These are phyloP conservation scores for Cheilosia pagana DNA, from an alignment of 2,888 invertebrate genomes.

Conservation along the genomic window DNA sequence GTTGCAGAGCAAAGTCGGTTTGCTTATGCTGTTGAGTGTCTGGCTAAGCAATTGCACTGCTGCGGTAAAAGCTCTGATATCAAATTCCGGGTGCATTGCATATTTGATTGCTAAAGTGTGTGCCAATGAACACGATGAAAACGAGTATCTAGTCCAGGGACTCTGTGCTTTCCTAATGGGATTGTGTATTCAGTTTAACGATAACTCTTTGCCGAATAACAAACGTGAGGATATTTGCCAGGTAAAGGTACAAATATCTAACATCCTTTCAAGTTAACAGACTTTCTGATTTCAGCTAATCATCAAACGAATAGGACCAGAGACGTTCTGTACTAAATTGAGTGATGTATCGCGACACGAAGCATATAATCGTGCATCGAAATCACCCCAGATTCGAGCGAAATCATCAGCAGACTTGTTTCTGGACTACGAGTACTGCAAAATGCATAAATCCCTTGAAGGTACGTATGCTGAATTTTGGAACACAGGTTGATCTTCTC, in stretches of 20 bases:
- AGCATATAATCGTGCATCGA: constrained; percentile 94
- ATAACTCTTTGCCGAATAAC: constrained; percentile 90
- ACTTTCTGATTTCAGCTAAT: constrained; percentile 85
- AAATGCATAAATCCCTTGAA: constrained; percentile 93
- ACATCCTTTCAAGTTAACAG: not conserved
- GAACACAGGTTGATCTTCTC: not conserved
- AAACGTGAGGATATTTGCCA: constrained; percentile 90
- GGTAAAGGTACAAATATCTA: constrained; percentile 42
- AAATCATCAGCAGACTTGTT: constrained; percentile 91
- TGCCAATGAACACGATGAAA: constrained; percentile 94
- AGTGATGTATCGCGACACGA: constrained; percentile 95
- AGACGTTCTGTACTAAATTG: constrained; percentile 93
- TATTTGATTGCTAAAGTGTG: constrained; percentile 92
- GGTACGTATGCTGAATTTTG: constrained; percentile 82
- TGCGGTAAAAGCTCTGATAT: constrained; percentile 93
- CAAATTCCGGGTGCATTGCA: constrained; percentile 91
- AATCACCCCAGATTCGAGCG: constrained; percentile 95
- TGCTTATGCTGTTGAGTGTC: constrained; percentile 94
- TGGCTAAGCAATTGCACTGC: constrained; percentile 94
- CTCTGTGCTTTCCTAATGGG: constrained; percentile 96
- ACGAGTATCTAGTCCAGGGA: constrained; percentile 94
- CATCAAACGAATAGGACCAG: constrained; percentile 94
- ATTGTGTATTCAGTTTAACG: constrained; percentile 95
- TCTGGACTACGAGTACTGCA: constrained; percentile 97
- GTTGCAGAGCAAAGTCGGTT: constrained; percentile 92